Percentiles rank a stretch among this genome's conserved stretches.
These are phyloP conservation scores for Lycaena phlaeas DNA, from an alignment of 2,888 invertebrate species.

Conservation along the genomic window DNA sequence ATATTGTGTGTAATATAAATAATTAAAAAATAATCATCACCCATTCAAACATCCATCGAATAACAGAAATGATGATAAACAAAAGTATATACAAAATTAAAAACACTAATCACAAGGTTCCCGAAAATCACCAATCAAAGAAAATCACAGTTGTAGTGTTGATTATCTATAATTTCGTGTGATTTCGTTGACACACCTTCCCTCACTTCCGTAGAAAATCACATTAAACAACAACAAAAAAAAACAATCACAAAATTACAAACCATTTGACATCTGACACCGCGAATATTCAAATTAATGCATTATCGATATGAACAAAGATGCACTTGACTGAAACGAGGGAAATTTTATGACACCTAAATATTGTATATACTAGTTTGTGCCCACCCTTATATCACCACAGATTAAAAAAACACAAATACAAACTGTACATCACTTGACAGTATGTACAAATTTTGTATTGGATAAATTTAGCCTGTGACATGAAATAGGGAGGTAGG, in stretches of 20 bases:
- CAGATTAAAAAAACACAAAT: constrained; percentile 25
- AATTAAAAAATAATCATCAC: no score
- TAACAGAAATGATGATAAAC: no score
- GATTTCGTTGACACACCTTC: constrained; percentile 20
- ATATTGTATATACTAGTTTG: constrained; percentile 27
- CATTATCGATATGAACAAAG: constrained; percentile 65
- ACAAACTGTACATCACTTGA: not conserved
- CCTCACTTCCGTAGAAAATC: constrained; percentile 42
- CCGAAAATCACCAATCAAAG: not conserved
- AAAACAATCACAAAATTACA: constrained; percentile 61
- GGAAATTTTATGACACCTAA: constrained; percentile 49
- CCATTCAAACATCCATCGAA: no score
- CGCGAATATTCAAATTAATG: constrained; percentile 73
- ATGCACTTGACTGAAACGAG: constrained; percentile 56
- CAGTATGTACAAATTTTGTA: constrained; percentile 11
- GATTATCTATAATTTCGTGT: constrained; percentile 15
- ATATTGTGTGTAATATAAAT: no score
- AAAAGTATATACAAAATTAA: no score
- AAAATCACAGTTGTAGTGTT: constrained; percentile 3
- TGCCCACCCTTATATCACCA: constrained; percentile 24
- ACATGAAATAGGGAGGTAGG: constrained; percentile 23
- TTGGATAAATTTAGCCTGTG: constrained; percentile 28
- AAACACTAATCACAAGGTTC: not conserved
- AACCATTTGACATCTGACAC: constrained; percentile 73
- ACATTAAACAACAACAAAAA: constrained; percentile 41